Evolutionary conservation across 2,113 vertebrate species (phyloP).

Genomic region (Macrotis lagotis): DNA sequence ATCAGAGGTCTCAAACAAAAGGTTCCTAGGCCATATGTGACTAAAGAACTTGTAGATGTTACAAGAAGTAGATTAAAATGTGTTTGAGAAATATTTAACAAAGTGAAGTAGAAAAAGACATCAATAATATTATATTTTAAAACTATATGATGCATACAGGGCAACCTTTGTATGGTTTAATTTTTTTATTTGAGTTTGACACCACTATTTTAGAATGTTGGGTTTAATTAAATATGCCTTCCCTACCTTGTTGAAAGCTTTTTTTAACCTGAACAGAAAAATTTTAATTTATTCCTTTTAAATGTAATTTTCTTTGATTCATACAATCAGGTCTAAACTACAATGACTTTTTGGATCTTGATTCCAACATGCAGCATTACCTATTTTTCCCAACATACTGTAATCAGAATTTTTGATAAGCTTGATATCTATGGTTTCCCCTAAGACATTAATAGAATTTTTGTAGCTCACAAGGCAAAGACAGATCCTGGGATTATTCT

Average conservation of each 20-base stretch:
- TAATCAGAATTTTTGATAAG: background rate
- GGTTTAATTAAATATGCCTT: no score
- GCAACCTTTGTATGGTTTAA: no score
- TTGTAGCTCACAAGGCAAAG: background rate
- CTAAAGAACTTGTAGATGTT: no score
- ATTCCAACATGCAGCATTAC: background rate
- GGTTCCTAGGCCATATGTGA: no score
- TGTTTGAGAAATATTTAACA: no score
- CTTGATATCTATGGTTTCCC: background rate
- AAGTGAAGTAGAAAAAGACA: no score
- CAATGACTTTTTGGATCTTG: background rate
- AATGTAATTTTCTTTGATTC: background rate
- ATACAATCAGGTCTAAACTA: background rate
- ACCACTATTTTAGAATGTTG: no score
- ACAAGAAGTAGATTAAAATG: no score
- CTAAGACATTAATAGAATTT: background rate
- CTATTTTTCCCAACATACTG: background rate
- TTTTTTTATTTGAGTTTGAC: no score
- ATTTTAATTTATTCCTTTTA: background rate
- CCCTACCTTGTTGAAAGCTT: background rate
- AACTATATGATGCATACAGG: no score
- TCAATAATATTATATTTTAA: no score
- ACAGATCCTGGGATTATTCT: background rate
- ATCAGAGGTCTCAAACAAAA: no score
- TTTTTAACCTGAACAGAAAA: background rate